phyloP scores from a whole-genome alignment of 2,888 invertebrate genomes.

The Elysia crispata region DNA sequence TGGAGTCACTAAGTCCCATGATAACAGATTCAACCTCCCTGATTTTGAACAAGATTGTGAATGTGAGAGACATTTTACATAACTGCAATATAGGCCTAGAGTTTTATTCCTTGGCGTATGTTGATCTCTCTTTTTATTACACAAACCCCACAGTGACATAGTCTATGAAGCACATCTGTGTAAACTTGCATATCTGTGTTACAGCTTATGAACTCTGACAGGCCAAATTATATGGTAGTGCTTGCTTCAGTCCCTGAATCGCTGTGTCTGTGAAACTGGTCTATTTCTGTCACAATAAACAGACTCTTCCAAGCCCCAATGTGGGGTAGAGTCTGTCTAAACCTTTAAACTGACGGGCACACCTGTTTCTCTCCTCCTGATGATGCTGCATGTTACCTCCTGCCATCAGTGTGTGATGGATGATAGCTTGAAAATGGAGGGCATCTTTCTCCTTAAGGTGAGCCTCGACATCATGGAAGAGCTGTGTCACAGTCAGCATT shows the following conservation, averaged over 20 bases:
- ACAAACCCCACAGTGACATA: too few relatives aligned
- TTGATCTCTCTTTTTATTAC: too few relatives aligned
- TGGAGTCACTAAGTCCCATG: too few relatives aligned
- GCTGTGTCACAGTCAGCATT: slow-evolving; percentile 82
- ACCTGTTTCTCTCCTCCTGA: slow-evolving; percentile 86
- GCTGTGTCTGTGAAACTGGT: neutral
- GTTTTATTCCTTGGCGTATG: too few relatives aligned
- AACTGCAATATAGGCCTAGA: too few relatives aligned
- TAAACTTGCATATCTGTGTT: too few relatives aligned
- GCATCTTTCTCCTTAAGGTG: slow-evolving; percentile 86
- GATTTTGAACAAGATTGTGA: too few relatives aligned
- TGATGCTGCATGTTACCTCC: slow-evolving; percentile 78
- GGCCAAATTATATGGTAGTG: neutral
- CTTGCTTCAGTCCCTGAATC: neutral
- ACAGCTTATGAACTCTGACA: too few relatives aligned
- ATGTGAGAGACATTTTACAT: too few relatives aligned
- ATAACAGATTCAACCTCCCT: too few relatives aligned
- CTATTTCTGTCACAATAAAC: slow-evolving; percentile 54
- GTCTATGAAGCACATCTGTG: too few relatives aligned
- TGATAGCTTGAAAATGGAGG: slow-evolving; percentile 83
- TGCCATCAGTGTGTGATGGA: slow-evolving; percentile 84
- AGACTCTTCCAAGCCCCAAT: slow-evolving; percentile 71
- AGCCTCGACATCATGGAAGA: slow-evolving; percentile 87
- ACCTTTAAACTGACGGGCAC: slow-evolving; percentile 88
- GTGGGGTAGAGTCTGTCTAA: slow-evolving; percentile 90